Base-by-base conservation (phyloP, 2,113 vertebrate genomes). In the Hylia prasina region DNA sequence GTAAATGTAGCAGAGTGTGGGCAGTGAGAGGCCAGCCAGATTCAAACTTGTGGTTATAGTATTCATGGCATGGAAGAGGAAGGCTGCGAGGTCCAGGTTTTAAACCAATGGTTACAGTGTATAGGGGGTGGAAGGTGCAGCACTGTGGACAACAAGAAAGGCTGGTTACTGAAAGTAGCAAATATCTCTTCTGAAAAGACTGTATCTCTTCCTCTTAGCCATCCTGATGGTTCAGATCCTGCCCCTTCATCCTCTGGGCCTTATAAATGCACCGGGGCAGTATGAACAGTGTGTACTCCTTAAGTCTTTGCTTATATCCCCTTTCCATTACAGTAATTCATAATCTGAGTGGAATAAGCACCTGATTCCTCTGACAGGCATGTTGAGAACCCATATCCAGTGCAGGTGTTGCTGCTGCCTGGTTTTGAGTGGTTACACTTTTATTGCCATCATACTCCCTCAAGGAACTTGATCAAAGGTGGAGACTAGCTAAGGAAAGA, bases 1-100 rank as follows among this genome's bases (percentile, higher is more conserved):
- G 10, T 37, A 22, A 48, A 13, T n/a, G 37, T 44, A 30, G 9
- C 9, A 33, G 39, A 20, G 19, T 6, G 7, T 33, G 40, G 7
- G 40, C 10, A 6, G 65, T 25, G n/a, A 39, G 21, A 30, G 39
- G 19, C 45, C 2, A 13, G 3, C 18, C 2, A 0, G 3, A 11
- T 24, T 45, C 39, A 3, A 10, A 22, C 13, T 17, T 10, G 0
- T 23, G 35, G 25, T 7, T 50, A 33, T 10, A 28, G 15, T 13
- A 10, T 23, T 2, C 17, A 25, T 47, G 25, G 10, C 3, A 0
- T 10, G 40, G 24, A 42, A 60, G 9, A 5, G 58, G 35, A 37
- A 58, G 35, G 35, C 60, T 60, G 48, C 13, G 28, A 47, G 37
- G 5, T 7, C 2, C 25, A 5, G 0, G 1, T 8, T 42, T 56